phyloP scores from a whole-genome alignment of 1,140 invertebrate species.

The Glomeris maerens region DNA sequence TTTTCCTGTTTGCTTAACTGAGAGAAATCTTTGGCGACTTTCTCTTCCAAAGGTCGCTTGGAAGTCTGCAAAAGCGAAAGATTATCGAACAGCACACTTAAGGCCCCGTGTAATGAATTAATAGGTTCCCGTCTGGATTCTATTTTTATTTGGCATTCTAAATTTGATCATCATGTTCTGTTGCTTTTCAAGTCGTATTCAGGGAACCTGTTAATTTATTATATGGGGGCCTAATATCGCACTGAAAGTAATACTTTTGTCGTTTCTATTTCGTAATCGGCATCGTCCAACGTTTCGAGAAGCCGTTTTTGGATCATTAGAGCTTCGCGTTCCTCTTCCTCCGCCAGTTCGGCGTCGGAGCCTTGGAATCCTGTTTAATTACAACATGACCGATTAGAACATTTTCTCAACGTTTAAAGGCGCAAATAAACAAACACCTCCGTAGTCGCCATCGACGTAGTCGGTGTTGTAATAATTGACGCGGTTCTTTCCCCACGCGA shows the following conservation, averaged over 20 bases:
- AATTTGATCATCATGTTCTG: conserved; percentile 35
- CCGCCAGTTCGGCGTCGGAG: conserved; percentile 54
- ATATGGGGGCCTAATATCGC: not conserved
- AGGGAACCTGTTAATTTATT: conserved; percentile 20
- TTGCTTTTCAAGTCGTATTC: conserved; percentile 14
- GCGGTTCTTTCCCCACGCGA: conserved; percentile 73
- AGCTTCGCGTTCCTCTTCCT: conserved; percentile 71
- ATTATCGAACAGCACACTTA: not conserved
- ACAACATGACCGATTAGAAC: not conserved
- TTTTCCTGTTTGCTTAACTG: no score
- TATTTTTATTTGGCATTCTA: no score
- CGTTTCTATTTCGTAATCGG: conserved; percentile 55
- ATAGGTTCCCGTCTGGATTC: no score
- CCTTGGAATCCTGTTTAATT: conserved; percentile 38
- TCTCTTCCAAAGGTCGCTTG: no score
- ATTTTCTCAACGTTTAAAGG: conserved; percentile 2
- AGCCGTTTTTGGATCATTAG: conserved; percentile 61
- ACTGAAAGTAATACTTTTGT: conserved; percentile 29
- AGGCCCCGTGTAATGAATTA: no score
- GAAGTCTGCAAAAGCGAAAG: no score
- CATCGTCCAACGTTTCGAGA: conserved; percentile 58
- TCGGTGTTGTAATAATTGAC: conserved; percentile 67
- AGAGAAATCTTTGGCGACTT: no score
- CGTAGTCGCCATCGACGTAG: conserved; percentile 74
- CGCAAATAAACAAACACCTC: conserved; percentile 29